A percentile compares a stretch with the other conserved stretches of the same genome.
These are phyloP conservation scores for Euwallacea fornicatus DNA, from an alignment of 1,140 invertebrate genomes.

Conservation along the genomic window DNA sequence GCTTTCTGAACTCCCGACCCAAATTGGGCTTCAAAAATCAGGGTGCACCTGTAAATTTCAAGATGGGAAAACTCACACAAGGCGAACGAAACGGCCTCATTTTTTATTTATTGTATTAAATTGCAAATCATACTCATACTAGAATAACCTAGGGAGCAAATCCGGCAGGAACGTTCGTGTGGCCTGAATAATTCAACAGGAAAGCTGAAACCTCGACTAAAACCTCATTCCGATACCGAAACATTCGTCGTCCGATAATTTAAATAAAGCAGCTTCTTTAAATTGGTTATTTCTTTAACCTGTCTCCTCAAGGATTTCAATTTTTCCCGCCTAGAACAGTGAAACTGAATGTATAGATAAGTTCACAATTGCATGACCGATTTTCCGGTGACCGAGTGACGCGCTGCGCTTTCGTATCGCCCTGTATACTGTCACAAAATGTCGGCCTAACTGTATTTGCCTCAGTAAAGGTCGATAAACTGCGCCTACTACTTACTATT, in stretches of 20 bases:
- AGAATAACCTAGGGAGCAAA: too few relatives aligned
- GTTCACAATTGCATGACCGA: constrained; percentile 2
- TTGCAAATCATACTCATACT: too few relatives aligned
- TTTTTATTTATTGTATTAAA: too few relatives aligned
- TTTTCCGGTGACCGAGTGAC: constrained; percentile 23
- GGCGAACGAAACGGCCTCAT: too few relatives aligned
- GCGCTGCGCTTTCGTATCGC: constrained; percentile 18
- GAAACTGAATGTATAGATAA: not conserved
- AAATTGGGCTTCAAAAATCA: too few relatives aligned
- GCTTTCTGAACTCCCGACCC: too few relatives aligned
- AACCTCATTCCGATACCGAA: constrained; percentile 5
- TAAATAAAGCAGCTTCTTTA: not conserved
- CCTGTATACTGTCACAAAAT: constrained; percentile 35
- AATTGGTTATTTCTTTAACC: too few relatives aligned
- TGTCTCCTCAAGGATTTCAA: too few relatives aligned
- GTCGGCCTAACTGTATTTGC: constrained; percentile 34
- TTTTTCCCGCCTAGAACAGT: not conserved
- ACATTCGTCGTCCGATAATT: constrained; percentile 2
- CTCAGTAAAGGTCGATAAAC: constrained; percentile 34
- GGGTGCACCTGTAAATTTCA: too few relatives aligned
- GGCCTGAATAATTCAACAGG: constrained; percentile 2
- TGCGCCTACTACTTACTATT: constrained; percentile 20
- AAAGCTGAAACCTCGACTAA: not conserved
- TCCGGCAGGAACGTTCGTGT: too few relatives aligned
- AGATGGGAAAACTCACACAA: too few relatives aligned